Conservation (phyloP, 2,113 vertebrate genomes). For the Nothoprocta pentlandii region DNA sequence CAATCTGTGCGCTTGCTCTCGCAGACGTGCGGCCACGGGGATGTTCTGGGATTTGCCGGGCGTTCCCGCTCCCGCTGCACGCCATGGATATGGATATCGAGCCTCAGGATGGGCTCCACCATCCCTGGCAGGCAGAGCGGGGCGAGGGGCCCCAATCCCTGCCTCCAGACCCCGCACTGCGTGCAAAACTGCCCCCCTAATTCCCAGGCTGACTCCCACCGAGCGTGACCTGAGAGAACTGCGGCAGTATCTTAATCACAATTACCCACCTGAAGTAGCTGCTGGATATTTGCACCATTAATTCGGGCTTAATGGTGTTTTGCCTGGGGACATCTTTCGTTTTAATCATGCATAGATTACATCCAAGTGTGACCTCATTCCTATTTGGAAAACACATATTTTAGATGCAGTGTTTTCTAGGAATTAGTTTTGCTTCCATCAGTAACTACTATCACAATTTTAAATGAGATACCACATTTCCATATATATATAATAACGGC, state of each 20-base stretch:
- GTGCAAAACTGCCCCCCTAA: background rate
- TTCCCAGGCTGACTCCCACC: background rate
- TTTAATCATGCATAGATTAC: background rate
- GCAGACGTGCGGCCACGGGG: no score
- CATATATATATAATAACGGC: rapidly evolving
- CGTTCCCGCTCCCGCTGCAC: rapidly evolving
- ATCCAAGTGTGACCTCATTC: conserved; percentile 4
- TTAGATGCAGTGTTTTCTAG: background rate
- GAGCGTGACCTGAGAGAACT: background rate
- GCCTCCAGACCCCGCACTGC: background rate
- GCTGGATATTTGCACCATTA: conserved; percentile 30
- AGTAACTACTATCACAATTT: background rate
- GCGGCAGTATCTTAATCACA: background rate
- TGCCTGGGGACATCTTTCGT: conserved; percentile 5
- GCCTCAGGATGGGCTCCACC: no score
- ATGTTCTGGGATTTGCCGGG: no score
- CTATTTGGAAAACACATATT: background rate
- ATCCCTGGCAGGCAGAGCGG: background rate
- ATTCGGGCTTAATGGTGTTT: background rate
- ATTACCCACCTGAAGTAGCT: conserved; percentile 26
- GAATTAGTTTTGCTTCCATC: background rate
- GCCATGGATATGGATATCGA: rapidly evolving
- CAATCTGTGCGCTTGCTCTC: rapidly evolving
- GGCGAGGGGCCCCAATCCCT: background rate
- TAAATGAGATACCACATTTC: background rate